Percentiles rank a stretch among this genome's conserved stretches.
phyloP scores from a whole-genome alignment of 2,113 vertebrate genomes.

The Macrotis lagotis region DNA sequence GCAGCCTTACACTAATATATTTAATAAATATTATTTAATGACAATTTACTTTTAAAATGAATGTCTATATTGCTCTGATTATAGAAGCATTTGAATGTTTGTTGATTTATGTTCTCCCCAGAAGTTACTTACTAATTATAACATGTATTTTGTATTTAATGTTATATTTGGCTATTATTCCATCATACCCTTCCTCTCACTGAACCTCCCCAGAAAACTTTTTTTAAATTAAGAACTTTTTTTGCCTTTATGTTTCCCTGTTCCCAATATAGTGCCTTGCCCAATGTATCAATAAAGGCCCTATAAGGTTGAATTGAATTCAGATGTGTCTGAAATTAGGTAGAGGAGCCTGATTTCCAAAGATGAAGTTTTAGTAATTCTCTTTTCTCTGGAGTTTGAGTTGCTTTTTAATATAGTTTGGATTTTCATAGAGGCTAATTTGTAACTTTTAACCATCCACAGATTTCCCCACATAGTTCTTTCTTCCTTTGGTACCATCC shows the following conservation, averaged over 20 bases:
- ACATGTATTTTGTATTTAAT: neutral
- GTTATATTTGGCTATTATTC: neutral
- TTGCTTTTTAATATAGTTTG: neutral
- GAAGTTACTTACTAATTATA: neutral
- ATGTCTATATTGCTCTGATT: neutral
- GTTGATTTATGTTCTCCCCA: neutral
- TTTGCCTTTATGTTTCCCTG: neutral
- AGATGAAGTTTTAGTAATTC: neutral
- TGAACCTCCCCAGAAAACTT: neutral
- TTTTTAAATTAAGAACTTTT: neutral
- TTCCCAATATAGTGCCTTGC: neutral
- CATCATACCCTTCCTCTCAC: neutral
- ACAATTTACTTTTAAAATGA: neutral
- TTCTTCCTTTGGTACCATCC: neutral
- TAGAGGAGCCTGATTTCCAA: neutral
- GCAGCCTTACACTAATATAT: neutral
- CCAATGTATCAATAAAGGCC: neutral
- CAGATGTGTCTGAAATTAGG: neutral
- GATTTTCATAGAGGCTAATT: neutral
- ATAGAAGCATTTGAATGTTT: neutral
- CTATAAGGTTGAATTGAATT: neutral
- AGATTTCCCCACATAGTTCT: slow-evolving; percentile 3
- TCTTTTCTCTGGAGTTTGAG: slow-evolving; percentile 26
- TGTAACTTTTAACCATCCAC: neutral
- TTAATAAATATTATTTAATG: neutral